Evolutionary conservation across 2,113 vertebrate genomes (phyloP).

Genomic region (Tachuris rubrigastra): DNA sequence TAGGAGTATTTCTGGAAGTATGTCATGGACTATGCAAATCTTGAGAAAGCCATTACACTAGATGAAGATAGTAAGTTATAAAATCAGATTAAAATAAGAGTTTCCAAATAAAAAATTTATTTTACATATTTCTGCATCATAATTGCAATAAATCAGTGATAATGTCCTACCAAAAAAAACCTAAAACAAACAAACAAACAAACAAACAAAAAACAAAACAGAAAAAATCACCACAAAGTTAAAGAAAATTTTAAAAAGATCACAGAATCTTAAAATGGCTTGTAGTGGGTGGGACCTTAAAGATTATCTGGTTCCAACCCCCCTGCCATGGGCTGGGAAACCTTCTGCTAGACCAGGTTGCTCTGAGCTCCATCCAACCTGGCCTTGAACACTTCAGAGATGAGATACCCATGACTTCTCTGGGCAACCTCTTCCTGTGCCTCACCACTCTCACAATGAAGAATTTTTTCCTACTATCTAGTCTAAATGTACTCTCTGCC

Average conservation of each 20-base stretch:
- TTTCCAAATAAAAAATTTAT: neutral
- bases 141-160: neutral
- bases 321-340: neutral
- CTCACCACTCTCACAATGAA: neutral
- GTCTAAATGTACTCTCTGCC: neutral
- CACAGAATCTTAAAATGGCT: neutral
- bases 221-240: neutral
- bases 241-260: neutral
- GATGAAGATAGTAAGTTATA: neutral
- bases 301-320: neutral
- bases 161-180: neutral
- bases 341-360: accelerated
- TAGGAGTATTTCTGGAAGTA: neutral
- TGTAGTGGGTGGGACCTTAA: no score
- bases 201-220: no score
- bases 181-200: accelerated
- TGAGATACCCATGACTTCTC: neutral
- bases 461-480: neutral
- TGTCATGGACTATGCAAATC: neutral
- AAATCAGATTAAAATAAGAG: neutral
- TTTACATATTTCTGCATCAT: neutral
- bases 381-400: neutral
- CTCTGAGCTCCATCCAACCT: neutral
- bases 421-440: neutral
- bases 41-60: neutral